Evolutionary conservation across 2,113 vertebrate species (phyloP), one percentile per base, ranked within the genome.

Genomic region (Tautogolabrus adspersus): DNA sequence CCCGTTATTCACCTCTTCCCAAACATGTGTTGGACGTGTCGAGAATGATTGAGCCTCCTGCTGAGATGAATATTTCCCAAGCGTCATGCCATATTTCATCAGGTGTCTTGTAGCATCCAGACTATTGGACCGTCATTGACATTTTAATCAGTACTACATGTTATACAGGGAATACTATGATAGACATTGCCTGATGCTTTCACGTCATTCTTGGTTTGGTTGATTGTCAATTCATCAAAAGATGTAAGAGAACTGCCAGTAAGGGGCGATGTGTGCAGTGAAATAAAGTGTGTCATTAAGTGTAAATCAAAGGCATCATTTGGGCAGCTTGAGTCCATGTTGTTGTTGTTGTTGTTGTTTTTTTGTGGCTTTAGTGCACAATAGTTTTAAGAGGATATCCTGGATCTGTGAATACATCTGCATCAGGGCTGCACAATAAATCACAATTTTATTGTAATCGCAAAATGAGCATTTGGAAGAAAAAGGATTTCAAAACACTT

Each of bases 21-120:
- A 49, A 77, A 70, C 62, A 66, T 58, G 72, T 61, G 74, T 72
- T 64, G 81, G 68, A 83, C 72, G 77, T 87, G 83, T 87, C 55
- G 15, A 67, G 40, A 76, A 63, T 66, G 76, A 59, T 66, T 54
- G 54, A 46, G 30, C 67, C 59, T 51, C 78, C 84, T 13, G 67
- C 81, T 70, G 82, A 11, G 61, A 65, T 23, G 21, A 51, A 75
- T 26, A 82, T 77, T 66, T 81, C 64, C 65, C 9, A 2, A 26
- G 68, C 66, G 72, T 62, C 66, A 47, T 46, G 38, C 58, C 72
- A 68, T 52, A 69, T 70, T 66, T 72, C 59, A 79, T 79, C 75
- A 68, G 52, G 73, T 49, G 63, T 67, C 34, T 51, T 1, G 16
- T 66, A 46, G 21, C 15, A 3, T 44, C 22, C 46, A 8, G 73